Evolutionary conservation across 1,140 invertebrate genomes (phyloP).

Genomic region (Brachionus asplanchnoidis): DNA sequence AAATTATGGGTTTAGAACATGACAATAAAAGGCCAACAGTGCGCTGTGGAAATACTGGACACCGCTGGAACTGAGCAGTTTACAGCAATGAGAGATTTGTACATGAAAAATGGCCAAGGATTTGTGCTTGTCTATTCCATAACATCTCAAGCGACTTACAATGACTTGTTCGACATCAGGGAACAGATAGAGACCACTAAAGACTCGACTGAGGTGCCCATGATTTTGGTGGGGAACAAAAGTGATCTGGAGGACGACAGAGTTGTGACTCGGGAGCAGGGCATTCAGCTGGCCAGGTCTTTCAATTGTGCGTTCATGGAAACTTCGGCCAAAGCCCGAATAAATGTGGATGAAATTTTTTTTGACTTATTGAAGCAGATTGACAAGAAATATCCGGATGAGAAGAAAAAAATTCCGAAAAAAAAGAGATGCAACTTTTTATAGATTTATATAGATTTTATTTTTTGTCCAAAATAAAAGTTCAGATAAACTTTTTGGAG

Average conservation of each 20-base stretch:
- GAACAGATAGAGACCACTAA: slow-evolving; percentile 99
- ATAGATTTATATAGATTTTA: neutral
- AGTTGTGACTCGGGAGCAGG: slow-evolving; percentile 96
- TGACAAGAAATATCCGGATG: neutral
- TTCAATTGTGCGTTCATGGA: slow-evolving; percentile 88
- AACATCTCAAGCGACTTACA: slow-evolving; percentile 98
- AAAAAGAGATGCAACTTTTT: neutral
- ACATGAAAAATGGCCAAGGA: slow-evolving; percentile 99
- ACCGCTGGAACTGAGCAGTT: slow-evolving; percentile 99
- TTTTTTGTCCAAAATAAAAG: too few relatives aligned
- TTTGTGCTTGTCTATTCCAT: slow-evolving; percentile 99
- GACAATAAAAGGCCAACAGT: slow-evolving; percentile 96
- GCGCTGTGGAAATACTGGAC: slow-evolving; percentile 98
- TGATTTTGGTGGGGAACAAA: slow-evolving; percentile 99
- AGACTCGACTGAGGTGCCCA: slow-evolving; percentile 76
- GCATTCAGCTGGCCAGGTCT: slow-evolving; percentile 56
- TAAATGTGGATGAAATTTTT: slow-evolving; percentile 82
- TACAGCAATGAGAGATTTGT: slow-evolving; percentile 98
- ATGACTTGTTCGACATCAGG: slow-evolving; percentile 94
- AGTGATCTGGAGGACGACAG: slow-evolving; percentile 97
- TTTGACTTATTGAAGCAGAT: slow-evolving; percentile 39
- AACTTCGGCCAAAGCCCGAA: slow-evolving; percentile 99
- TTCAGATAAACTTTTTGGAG: too few relatives aligned
- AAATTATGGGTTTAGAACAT: slow-evolving; percentile 66
- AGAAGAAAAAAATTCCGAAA: slow-evolving; percentile 6